phyloP scores from a whole-genome alignment of 2,888 invertebrate genomes.

The Venusia cambrica region DNA sequence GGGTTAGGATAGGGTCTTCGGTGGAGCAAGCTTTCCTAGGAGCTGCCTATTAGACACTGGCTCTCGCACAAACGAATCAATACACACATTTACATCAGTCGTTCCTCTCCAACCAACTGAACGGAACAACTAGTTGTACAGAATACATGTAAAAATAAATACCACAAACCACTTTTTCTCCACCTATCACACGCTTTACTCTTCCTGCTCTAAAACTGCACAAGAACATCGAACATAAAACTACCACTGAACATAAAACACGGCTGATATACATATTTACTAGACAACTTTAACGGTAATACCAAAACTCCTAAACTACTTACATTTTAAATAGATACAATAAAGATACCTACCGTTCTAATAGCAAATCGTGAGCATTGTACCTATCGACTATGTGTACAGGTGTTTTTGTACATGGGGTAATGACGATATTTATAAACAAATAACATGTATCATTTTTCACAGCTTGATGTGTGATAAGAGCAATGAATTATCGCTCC shows the following conservation, averaged over 20 bases:
- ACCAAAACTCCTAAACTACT: slow-evolving; percentile 23
- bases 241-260: slow-evolving; percentile 29
- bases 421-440: no score
- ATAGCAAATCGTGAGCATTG: slow-evolving; percentile 52
- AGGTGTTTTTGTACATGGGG: slow-evolving; percentile 32
- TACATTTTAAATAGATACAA: slow-evolving; percentile 30
- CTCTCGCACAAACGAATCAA: no score
- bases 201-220: slow-evolving; percentile 40
- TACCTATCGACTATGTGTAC: slow-evolving; percentile 35
- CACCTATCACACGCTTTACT: slow-evolving; percentile 63
- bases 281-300: slow-evolving; percentile 22
- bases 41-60: no score
- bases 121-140: no score
- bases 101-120: no score
- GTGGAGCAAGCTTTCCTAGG: no score
- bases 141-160: slow-evolving; percentile 31
- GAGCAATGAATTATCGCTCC: no score
- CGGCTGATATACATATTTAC: slow-evolving; percentile 21
- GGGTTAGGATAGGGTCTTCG: no score
- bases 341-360: slow-evolving; percentile 26
- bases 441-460: no score
- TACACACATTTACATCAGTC: no score
- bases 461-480: no score
- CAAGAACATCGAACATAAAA: slow-evolving; percentile 28
- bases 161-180: slow-evolving; percentile 58